Evolutionary conservation across 2,113 vertebrate genomes (phyloP), one percentile per base, ranked within the genome.

Genomic region (Nothoprocta pentlandii): DNA sequence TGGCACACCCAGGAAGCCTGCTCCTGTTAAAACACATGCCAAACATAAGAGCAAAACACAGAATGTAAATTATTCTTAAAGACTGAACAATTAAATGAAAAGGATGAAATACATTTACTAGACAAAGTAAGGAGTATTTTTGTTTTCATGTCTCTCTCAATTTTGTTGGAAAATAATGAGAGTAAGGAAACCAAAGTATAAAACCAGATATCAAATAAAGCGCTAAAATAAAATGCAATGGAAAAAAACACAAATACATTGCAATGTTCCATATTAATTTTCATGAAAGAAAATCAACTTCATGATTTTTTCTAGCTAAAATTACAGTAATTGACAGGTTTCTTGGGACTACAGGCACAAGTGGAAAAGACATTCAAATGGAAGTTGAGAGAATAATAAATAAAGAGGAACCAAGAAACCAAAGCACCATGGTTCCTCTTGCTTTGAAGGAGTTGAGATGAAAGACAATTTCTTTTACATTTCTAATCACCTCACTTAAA

Each of bases 1-100:
- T 98, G 98, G 94, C 98, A 98, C 63, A 98, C 98, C 98, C 98
- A 98, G 97, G 98, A 98, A 97, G 98, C 98, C 97, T 98, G 98
- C 90, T 98, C 98, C 98, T 98, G 96, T 98, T 98, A 94, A 98
- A 98, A 92, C 32, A 87, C 68, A 97, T 34, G 76, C 85, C 54
- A 66, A 94, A 91, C 63, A 59, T 75, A 51, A 90, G 36, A 84
- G 53, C 7, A 92, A 92, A 69, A 81, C 17, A 78, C 26, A 82
- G 89, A 42, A 67, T 30, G 80, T 28, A 89, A 82, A 64, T 74
- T 89, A 74, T 69, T 82, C 54, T 16, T 51, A 85, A 85, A 87
- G 67, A 73, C 1, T 73, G 54, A 73, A 82, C 26, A 85, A 34
- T 34, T 74, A 66, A 87, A 79, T 46, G 28, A 68, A 78, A 81